Base-by-base conservation (phyloP, 1,140 invertebrate genomes). In the Grapholita molesta region DNA sequence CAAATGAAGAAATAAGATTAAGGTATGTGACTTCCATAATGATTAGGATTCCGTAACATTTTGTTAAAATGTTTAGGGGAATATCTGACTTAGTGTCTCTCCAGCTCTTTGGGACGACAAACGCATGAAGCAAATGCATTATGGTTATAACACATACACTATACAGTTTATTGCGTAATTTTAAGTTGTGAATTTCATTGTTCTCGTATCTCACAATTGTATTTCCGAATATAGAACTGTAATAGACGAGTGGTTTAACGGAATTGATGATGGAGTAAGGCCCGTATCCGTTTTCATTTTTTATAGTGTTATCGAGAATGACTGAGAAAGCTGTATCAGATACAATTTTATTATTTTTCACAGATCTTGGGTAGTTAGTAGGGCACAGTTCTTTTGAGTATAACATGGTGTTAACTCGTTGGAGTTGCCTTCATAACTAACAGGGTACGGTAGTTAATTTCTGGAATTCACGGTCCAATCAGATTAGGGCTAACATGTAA, bases 51-150 rank as follows among this genome's bases (percentile, higher is more conserved):
- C 76, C 75, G 30, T 77, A 84, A 11, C 69, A 68, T 77, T 80
- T 86, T 7, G 82, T 77, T 52, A 87, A 65, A 64, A 84, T 78
- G 33, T 82, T 83, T 5, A 89, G 66, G 3, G 86, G 86, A 24
- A 82, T 30, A 53, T 89, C 84, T 8, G 74, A 52, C 30, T 66
- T 70, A 1, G 76, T 81, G 38, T 78, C 72, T 15, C 42, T 15
- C 82, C 83, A 79, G 68, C 77, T 82, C 0, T 57, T 38, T 1
- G 82, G 83, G 25, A 9, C 74, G 8, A 80, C 25, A 23, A 77
- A 70, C 18, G 57, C 30, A 2, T 70, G 66, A 5, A 76, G 15
- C 6, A 33, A 21, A 5, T 71, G 53, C 30, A 77, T 70, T 30
- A 68, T 65, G 15, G 61, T 11, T 25, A 83, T 76, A 15, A 84